Conservation (phyloP, 2,797 vertebrate species). For the Rhinophrynus dorsalis region DNA sequence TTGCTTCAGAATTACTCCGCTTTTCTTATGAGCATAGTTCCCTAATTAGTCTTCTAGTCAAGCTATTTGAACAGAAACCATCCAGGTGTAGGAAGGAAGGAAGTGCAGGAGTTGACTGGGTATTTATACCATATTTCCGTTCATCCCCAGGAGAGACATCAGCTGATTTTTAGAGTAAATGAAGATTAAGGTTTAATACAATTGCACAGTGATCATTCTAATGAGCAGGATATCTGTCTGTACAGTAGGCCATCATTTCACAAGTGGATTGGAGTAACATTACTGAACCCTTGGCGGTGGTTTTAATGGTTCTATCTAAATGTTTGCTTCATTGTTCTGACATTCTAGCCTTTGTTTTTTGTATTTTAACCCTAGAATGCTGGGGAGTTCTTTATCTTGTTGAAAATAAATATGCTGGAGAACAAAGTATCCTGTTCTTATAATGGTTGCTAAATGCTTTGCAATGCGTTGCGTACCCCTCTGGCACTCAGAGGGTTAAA, state of each 20-base stretch:
- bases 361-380: too few species aligned
- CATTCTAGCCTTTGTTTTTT: background rate
- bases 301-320: background rate
- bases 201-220: background rate
- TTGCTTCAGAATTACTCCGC: too few species aligned
- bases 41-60: too few species aligned
- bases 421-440: too few species aligned
- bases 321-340: background rate
- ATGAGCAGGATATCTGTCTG: background rate
- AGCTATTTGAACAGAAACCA: constrained; percentile 1
- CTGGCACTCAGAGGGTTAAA: too few species aligned
- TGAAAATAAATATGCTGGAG: too few species aligned
- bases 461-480: too few species aligned
- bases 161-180: background rate
- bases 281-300: background rate
- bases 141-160: background rate
- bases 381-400: too few species aligned
- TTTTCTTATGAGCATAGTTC: too few species aligned
- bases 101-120: constrained; percentile 12
- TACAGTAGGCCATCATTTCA: background rate
- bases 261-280: background rate
- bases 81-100: constrained; percentile 30
- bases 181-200: background rate
- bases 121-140: constrained; percentile 9
- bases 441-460: too few species aligned